These are phyloP conservation scores for Pheosia tremula DNA, from an alignment of 2,888 invertebrate genomes.

Conservation along the genomic window DNA sequence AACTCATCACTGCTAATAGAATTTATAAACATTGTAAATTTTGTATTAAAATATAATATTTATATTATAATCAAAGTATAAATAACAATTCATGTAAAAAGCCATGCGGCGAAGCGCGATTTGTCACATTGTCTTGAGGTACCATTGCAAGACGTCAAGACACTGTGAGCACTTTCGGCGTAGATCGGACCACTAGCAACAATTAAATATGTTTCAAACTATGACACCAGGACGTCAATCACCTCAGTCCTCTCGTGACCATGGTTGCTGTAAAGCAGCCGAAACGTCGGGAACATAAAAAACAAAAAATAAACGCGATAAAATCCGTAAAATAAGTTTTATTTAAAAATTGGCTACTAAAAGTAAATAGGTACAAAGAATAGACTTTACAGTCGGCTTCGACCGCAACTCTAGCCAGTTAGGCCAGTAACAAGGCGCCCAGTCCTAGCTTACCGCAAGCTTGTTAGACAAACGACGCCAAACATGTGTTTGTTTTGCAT, in stretches of 20 bases:
- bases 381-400: slow-evolving; percentile 29
- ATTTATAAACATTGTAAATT: slow-evolving; percentile 42
- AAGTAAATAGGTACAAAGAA: slow-evolving; percentile 18
- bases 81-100: not conserved
- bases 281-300: too few relatives aligned
- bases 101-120: too few relatives aligned
- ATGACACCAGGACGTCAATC: too few relatives aligned
- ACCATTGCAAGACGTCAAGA: too few relatives aligned
- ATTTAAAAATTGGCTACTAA: not conserved
- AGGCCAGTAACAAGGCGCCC: slow-evolving; percentile 31
- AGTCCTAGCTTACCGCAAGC: slow-evolving; percentile 42
- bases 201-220: too few relatives aligned
- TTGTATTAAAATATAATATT: not conserved
- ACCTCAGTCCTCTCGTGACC: too few relatives aligned
- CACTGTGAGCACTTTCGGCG: too few relatives aligned
- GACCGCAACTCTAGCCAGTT: slow-evolving; percentile 34
- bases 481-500: slow-evolving; percentile 42
- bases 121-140: too few relatives aligned
- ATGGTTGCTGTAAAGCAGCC: too few relatives aligned
- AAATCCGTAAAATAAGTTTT: too few relatives aligned
- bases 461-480: slow-evolving; percentile 44
- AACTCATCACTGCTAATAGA: slow-evolving; percentile 63
- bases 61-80: not conserved
- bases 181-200: too few relatives aligned
- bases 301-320: too few relatives aligned